Evolutionary conservation across 2,888 invertebrate genomes (phyloP), one percentile per base, ranked within the genome.

Genomic region (Allolobophora icterica): DNA sequence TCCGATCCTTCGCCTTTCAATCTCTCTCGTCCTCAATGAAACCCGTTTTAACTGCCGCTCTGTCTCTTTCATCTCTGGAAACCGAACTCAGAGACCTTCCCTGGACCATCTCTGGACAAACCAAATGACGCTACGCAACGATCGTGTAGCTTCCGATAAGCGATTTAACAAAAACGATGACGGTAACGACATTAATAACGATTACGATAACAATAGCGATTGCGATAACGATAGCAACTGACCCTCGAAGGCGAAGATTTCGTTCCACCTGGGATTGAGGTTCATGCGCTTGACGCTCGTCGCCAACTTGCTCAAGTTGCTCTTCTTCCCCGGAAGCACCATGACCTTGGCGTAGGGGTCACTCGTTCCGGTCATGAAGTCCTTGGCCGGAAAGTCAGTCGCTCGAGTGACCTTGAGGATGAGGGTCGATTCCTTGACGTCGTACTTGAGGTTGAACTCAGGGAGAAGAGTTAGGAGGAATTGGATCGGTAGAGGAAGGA

Each of bases 221-320:
- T 5, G 38, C 38, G 38, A 38, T 38, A 38, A 38, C 38, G 4
- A 38, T 38, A 38, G 8, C 8, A 8, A 87, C 35, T 35, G 6
- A 92, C 96, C 98, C 95, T 95, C 95, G 94, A 95, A 95, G 52
- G 94, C 94, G 93, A 95, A 95, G 90, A 94, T 94, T 93, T 95
- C 95, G 93, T 95, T 95, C 95, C 95, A 95, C 84, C 94, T 93
- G 13, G 95, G 95, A 93, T 95, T 95, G 91, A 95, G 93, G 92
- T 95, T 95, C 92, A 94, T 94, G 93, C 95, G 94, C 93, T 95
- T 95, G 91, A 95, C 94, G 93, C 95, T 95, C 52, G 95, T 95
- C 91, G 94, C 93, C 91, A 95, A 93, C 93, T 95, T 95, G 92
- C 91, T 91, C 91, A 95, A 93, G 93, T 95, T 95, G 92, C 91